Evolutionary conservation across 2,888 invertebrate genomes (phyloP).

Genomic region (Thymelicus lineola): DNA sequence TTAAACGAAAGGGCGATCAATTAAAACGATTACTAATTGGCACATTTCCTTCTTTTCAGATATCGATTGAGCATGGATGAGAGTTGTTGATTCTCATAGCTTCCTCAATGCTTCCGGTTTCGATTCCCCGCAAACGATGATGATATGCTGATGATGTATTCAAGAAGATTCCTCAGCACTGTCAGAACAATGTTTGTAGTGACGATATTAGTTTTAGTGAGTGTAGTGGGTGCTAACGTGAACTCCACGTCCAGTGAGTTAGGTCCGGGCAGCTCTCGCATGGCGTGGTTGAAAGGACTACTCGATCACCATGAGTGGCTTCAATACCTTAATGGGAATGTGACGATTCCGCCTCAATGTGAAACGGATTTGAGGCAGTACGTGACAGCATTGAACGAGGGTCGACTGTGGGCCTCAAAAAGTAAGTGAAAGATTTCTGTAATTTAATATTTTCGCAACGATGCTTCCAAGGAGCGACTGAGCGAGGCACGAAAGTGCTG

Average conservation of each 20-base stretch:
- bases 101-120: conserved; percentile 18
- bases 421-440: conserved; percentile 84
- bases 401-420: conserved; percentile 91
- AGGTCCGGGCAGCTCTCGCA: conserved; percentile 62
- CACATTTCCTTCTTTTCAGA: conserved; percentile 21
- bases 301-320: conserved; percentile 88
- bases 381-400: conserved; percentile 85
- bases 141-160: conserved; percentile 43
- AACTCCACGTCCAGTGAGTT: conserved; percentile 54
- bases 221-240: conserved; percentile 72
- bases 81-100: conserved; percentile 19
- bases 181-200: conserved; percentile 63
- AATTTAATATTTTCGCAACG: conserved; percentile 16
- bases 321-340: conserved; percentile 75
- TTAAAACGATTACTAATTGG: neutral
- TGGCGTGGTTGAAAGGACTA: conserved; percentile 87
- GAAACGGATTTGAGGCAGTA: conserved; percentile 84
- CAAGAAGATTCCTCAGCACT: conserved; percentile 35
- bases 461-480: conserved; percentile 18
- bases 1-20: too few relatives aligned
- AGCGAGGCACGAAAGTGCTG: conserved; percentile 28
- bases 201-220: conserved; percentile 69
- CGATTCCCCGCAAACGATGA: neutral
- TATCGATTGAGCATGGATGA: conserved; percentile 29
- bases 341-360: conserved; percentile 70